A percentile compares a stretch with the other conserved stretches of the same genome.
Conservation (phyloP, 2,113 vertebrate genomes). For the Hippocampus mohnikei region DNA sequence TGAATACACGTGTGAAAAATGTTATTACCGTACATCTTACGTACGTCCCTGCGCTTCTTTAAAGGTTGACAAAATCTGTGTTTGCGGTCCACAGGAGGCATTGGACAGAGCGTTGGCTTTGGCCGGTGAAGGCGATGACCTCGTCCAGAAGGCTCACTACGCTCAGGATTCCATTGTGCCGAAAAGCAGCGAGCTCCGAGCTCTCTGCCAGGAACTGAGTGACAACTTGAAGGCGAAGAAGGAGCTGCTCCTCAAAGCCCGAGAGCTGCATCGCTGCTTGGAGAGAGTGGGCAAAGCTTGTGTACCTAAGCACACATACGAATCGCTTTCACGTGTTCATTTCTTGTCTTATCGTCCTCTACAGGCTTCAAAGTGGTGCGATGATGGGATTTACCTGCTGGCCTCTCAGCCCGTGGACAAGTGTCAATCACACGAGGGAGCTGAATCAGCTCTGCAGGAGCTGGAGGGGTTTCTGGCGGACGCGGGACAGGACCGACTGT, state of each 20-base stretch:
- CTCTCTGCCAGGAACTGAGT: constrained; percentile 70
- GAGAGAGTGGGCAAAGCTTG: constrained; percentile 76
- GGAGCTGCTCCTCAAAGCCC: constrained; percentile 78
- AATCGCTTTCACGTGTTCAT: neutral
- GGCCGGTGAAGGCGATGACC: constrained; percentile 75
- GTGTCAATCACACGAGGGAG: constrained; percentile 95
- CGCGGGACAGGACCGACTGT: constrained; percentile 76
- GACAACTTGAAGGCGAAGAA: constrained; percentile 65
- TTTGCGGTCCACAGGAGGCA: constrained; percentile 70
- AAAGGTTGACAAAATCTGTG: neutral
- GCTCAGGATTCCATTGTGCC: constrained; percentile 91
- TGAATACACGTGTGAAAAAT: neutral
- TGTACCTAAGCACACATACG: neutral
- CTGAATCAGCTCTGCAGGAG: constrained; percentile 90
- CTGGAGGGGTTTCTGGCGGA: constrained; percentile 89
- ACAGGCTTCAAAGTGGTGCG: constrained; percentile 89
- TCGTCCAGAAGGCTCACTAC: constrained; percentile 87
- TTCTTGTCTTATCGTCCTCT: neutral
- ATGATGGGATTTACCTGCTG: constrained; percentile 92
- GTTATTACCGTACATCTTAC: too few relatives aligned
- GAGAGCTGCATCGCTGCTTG: constrained; percentile 83
- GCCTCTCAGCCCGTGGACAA: constrained; percentile 94
- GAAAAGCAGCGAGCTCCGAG: constrained; percentile 86
- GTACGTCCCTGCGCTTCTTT: neutral
- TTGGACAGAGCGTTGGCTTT: constrained; percentile 77